Base-by-base conservation (phyloP, 2,797 vertebrate species). In the Lutjanus campechanus region DNA sequence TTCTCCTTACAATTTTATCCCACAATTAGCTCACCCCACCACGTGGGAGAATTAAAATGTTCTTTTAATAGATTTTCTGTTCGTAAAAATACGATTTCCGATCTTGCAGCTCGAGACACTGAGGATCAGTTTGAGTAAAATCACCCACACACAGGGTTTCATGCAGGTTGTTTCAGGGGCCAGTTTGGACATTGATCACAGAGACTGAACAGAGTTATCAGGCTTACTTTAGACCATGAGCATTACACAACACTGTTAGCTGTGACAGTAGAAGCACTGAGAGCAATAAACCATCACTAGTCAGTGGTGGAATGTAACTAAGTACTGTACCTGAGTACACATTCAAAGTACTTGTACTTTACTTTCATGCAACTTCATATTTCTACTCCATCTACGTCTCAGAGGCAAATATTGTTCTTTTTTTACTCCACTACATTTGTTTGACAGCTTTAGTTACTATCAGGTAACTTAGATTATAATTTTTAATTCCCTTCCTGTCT, bases 171-270 rank as follows among this genome's bases (percentile, higher is more conserved):
- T 71, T 73, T 59, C 0, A 25, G 70, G 76, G 65, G 65, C 55
- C 67, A 11, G 61, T 79, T 69, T 69, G 44, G 19, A 73, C 44
- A 75, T 22, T 36, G 73, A 79, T 49, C 64, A 79, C 69, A 71
- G 62, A 82, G 61, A 76, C 0, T 83, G 19, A 59, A 71, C 79
- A 77, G 61, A 68, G 71, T 79, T 61, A 91, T 80, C 69, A 46
- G 49, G 69, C 78, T 75, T 69, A 70, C 65, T 53, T 81, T 16
- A 47, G 66, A 81, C 11, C 88, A 84, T 82, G 87, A 93, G 92
- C 90, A 90, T 91, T 16, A 73, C 83, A 79, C 77, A 58, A 75
- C 43, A 22, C 44, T 20, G 62, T 41, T 11, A 22, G 68, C 70
- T 11, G 66, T 9, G 69, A 68, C 56, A 50, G 54, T 6, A 19